Conservation (phyloP, 2,888 invertebrate species). For the Macropis europaea region DNA sequence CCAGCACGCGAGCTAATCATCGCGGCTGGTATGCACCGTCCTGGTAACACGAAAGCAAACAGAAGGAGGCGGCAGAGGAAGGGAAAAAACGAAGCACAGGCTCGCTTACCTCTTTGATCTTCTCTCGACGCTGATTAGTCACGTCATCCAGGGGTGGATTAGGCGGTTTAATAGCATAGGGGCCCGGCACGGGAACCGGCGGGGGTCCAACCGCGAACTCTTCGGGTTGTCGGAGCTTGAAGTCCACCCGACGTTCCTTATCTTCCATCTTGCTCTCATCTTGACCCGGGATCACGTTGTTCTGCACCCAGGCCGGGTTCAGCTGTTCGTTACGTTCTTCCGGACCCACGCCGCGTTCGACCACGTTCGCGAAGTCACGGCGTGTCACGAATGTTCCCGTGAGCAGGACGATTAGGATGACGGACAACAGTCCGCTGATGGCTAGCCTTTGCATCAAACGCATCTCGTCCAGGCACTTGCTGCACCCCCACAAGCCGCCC, state of each 20-base stretch:
- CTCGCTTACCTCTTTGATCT: constrained; percentile 77
- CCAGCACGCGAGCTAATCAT: too few relatives aligned
- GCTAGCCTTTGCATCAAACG: constrained; percentile 76
- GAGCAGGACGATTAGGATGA: constrained; percentile 75
- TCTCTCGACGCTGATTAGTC: constrained; percentile 76
- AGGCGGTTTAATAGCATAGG: constrained; percentile 69
- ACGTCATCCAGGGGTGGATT: constrained; percentile 75
- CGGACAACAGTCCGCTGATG: constrained; percentile 76
- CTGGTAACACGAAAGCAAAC: neutral
- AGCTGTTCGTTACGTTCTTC: constrained; percentile 73
- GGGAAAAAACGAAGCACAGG: neutral
- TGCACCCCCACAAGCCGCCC: constrained; percentile 65
- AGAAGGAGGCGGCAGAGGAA: neutral
- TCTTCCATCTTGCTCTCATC: constrained; percentile 58
- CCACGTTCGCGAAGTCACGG: constrained; percentile 71
- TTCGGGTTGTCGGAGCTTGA: constrained; percentile 48
- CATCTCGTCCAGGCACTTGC: constrained; percentile 71
- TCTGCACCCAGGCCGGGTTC: constrained; percentile 75
- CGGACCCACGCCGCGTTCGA: constrained; percentile 73
- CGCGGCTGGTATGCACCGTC: neutral
- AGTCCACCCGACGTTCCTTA: constrained; percentile 38
- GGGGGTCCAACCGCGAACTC: constrained; percentile 63
- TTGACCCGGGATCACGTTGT: constrained; percentile 70
- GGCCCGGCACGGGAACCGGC: constrained; percentile 54
- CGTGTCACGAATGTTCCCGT: constrained; percentile 76